A percentile compares a stretch with the other conserved stretches of the same genome.
Conservation (phyloP, 2,113 vertebrate species). For the Salminus brasiliensis region DNA sequence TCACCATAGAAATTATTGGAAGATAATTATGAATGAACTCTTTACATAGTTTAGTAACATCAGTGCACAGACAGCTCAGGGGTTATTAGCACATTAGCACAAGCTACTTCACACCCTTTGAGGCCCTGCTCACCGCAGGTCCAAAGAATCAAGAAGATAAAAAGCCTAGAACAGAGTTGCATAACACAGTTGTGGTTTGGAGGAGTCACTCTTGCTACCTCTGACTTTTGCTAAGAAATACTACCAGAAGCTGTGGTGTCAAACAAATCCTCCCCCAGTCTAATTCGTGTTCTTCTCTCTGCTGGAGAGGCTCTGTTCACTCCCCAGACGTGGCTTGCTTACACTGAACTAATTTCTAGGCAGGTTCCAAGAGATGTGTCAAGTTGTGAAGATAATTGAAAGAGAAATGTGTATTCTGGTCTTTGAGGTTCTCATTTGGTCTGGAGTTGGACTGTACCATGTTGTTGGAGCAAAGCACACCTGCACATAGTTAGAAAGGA, state of each 20-base stretch:
- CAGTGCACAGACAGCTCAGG: too few relatives aligned
- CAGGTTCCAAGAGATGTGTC: constrained; percentile 17
- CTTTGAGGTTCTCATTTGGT: not conserved
- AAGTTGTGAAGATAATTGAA: constrained; percentile 1
- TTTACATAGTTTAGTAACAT: too few relatives aligned
- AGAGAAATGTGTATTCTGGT: not conserved
- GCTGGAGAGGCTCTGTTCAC: constrained; percentile 6
- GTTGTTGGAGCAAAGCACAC: not conserved
- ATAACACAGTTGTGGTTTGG: constrained; percentile 44
- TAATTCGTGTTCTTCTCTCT: not conserved
- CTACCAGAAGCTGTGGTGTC: too few relatives aligned
- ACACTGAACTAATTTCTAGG: constrained; percentile 23
- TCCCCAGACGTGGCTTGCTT: not conserved
- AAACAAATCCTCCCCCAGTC: not conserved
- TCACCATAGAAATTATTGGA: too few relatives aligned
- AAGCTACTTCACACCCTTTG: not conserved
- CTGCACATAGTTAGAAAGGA: not conserved
- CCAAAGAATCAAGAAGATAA: constrained; percentile 6
- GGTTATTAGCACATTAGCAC: too few relatives aligned
- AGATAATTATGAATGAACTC: too few relatives aligned
- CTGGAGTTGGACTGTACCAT: not conserved
- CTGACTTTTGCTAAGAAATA: too few relatives aligned
- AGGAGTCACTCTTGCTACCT: not conserved
- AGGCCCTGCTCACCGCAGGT: not conserved
- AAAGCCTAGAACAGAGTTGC: constrained; percentile 48